Evolutionary conservation across 2,888 invertebrate genomes (phyloP), one percentile per base, ranked within the genome.

Genomic region (Heterodera filipjevi): DNA sequence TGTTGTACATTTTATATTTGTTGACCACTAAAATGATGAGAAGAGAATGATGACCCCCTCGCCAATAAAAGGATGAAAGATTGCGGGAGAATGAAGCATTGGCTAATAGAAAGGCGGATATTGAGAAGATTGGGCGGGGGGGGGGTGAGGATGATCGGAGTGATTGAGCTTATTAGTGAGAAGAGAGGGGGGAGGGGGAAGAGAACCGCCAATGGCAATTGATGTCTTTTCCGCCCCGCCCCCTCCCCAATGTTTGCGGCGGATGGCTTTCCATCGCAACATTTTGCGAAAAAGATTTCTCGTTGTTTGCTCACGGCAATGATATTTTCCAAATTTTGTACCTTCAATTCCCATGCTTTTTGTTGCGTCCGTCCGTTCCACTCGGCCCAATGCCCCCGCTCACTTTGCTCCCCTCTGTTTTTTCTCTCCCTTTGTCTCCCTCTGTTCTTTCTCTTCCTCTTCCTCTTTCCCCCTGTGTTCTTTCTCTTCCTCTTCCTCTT

Each of bases 381-480:
- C n/a, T 59, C n/a, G 59, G 27, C 59, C 59, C 59, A 59, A 59
- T 59, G 6, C 59, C n/a, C 59, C 59, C 59, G n/a, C n/a, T n/a
- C n/a, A n/a, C n/a, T n/a, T n/a, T n/a, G n/a, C n/a, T n/a, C n/a
- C n/a, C n/a, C n/a, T n/a, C n/a, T n/a, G n/a, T n/a, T n/a, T n/a
- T n/a, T n/a, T n/a, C n/a, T n/a, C n/a, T n/a, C n/a, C n/a, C n/a
- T n/a, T n/a, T n/a, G n/a, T n/a, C n/a, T n/a, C n/a, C n/a, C n/a
- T n/a, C n/a, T n/a, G n/a, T n/a, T n/a, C n/a, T n/a, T n/a, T n/a
- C n/a, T n/a, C n/a, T n/a, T n/a, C n/a, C n/a, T n/a, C n/a, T n/a
- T n/a, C 59, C n/a, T 27, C n/a, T 30, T 27, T 27, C 39, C 14
- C 39, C 68, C 39, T 33, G 8, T 66, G 3, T 39, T 22, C 27